Conservation (phyloP, 2,888 invertebrate species). For the Megalurothrips usitatus region DNA sequence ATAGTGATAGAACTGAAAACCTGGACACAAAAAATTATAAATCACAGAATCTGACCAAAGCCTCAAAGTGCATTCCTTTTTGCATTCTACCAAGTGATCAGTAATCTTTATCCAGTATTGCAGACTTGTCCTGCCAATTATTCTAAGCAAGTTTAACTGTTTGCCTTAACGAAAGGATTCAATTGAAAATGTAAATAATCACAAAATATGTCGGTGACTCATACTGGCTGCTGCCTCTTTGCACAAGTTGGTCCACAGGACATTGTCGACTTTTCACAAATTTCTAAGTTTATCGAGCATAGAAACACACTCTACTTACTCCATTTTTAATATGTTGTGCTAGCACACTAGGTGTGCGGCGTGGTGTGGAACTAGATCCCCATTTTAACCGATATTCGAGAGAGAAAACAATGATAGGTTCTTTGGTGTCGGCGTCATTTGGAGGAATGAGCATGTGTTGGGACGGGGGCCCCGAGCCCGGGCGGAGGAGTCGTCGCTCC, state of each 20-base stretch:
- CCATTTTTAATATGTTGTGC: background rate
- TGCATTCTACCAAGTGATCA: too few species aligned
- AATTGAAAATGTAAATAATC: background rate
- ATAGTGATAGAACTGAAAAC: too few species aligned
- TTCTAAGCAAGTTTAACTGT: too few species aligned
- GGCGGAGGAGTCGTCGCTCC: background rate
- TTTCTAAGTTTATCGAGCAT: background rate
- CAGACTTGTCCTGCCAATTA: too few species aligned
- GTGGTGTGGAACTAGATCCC: conserved; percentile 18
- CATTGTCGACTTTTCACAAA: background rate
- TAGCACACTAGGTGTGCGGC: conserved; percentile 18
- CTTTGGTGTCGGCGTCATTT: background rate
- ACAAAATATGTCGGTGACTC: background rate
- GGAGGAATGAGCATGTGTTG: background rate
- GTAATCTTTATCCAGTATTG: too few species aligned
- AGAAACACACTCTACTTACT: background rate
- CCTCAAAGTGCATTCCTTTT: too few species aligned
- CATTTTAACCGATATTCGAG: conserved; percentile 17
- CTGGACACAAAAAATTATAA: too few species aligned
- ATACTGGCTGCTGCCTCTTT: background rate
- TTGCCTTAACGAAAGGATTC: background rate
- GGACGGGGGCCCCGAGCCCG: background rate
- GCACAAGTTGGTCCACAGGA: background rate
- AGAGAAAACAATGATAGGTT: background rate
- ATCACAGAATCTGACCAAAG: too few species aligned